Evolutionary conservation across 2,888 invertebrate genomes (phyloP), one percentile per base, ranked within the genome.

Genomic region (Patella pellucida): DNA sequence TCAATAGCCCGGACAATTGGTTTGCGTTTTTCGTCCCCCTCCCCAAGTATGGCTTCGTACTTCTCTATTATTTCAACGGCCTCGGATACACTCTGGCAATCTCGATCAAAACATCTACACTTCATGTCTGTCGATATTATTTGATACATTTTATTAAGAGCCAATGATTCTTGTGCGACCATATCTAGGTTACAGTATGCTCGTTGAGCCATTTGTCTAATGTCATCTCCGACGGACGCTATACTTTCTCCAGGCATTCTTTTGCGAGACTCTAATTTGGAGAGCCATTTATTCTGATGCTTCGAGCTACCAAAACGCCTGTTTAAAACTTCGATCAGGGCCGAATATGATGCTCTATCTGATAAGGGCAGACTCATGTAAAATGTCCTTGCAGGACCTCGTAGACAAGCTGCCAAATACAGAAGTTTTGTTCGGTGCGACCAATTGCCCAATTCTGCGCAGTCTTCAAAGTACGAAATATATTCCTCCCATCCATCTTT

Each of bases 101-200:
- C 73, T 12, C 79, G 72, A 52, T 81, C 78, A 71, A 79, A 75
- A 73, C 81, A 79, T n/a, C 78, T 27, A 71, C 79, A 79, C 69
- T 77, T 79, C 76, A 78, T 77, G 23, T 81, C 81, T 41, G 69
- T 52, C 27, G 79, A 67, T 31, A 78, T 68, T 50, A 76, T 31
- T 31, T 79, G 77, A 50, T 78, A 78, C 31, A 78, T 62, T 23
- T 79, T 76, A 19, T 81, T 78, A 7, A 81, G 52, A 12, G 77
- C 78, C 23, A 81, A 51, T 1, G 75, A 70, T 27, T 81, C 79
- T 72, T 80, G 77, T 4, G 78, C 78, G 23, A 31, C 23, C 15
- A n/a, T 14, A n/a, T 76, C 74, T 12, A 78, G 62, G 41, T 79
- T 68, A 62, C 68, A 16, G 23, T 74, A 75, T 1, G 76, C 75